Evolutionary conservation across 2,113 vertebrate species (phyloP).

Genomic region (Perca flavescens): DNA sequence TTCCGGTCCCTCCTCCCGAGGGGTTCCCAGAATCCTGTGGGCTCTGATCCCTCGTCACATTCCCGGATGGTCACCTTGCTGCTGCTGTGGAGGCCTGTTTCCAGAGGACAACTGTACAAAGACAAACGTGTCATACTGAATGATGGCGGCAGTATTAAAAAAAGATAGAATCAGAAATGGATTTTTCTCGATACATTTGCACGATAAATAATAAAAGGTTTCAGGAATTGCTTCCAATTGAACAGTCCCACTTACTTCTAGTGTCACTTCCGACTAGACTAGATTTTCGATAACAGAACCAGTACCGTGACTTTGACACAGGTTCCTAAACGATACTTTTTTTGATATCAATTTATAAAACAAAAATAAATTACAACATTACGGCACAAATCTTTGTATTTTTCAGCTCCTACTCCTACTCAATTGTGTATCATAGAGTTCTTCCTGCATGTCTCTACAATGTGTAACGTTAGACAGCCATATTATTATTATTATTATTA

Average conservation of each 20-base stretch:
- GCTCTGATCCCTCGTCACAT: conserved; percentile 91
- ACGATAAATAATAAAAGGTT: too few relatives aligned
- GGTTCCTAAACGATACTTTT: too few relatives aligned
- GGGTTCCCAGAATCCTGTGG: conserved; percentile 90
- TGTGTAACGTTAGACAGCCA: too few relatives aligned
- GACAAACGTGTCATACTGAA: background rate
- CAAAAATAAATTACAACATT: too few relatives aligned
- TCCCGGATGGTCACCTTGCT: conserved; percentile 92
- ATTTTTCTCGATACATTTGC: background rate
- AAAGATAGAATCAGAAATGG: background rate
- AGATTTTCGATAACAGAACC: too few relatives aligned
- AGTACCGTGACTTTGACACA: too few relatives aligned
- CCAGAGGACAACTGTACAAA: conserved; percentile 83
- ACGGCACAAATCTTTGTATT: too few relatives aligned
- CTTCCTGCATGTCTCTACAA: too few relatives aligned
- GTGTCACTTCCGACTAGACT: background rate
- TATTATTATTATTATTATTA: too few relatives aligned
- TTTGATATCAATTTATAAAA: too few relatives aligned
- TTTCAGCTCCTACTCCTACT: too few relatives aligned
- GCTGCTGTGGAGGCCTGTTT: conserved; percentile 93
- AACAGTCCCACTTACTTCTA: background rate
- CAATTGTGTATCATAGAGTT: too few relatives aligned
- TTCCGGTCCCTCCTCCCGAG: conserved; percentile 91
- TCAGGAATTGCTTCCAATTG: background rate
- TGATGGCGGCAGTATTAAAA: background rate